These are phyloP conservation scores for Poeciliopsis prolifica DNA, from an alignment of 2,113 vertebrate species.

Conservation along the genomic window DNA sequence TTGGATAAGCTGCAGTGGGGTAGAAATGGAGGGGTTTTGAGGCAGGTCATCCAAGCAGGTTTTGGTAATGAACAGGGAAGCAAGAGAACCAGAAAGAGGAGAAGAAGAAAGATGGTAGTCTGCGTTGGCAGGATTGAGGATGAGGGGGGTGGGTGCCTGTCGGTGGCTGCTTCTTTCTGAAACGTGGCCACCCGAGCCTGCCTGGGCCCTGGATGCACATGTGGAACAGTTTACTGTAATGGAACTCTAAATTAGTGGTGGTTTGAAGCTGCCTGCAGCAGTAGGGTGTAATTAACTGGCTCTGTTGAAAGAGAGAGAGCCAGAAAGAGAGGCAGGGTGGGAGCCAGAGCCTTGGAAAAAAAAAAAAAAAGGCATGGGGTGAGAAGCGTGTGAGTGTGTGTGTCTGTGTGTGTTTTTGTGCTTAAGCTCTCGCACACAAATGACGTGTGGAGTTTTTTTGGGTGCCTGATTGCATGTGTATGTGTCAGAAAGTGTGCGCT, in stretches of 20 bases:
- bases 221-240: conserved; percentile 89
- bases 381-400: conserved; percentile 54
- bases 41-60: conserved; percentile 20
- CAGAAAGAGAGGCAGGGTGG: conserved; percentile 77
- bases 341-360: conserved; percentile 64
- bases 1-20: conserved; percentile 60
- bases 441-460: conserved; percentile 44
- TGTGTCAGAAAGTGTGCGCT: conserved; percentile 51
- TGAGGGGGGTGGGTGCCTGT: conserved; percentile 78
- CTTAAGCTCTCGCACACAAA: conserved; percentile 58
- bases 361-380: conserved; percentile 68
- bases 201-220: conserved; percentile 80
- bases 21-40: not conserved
- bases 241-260: conserved; percentile 87
- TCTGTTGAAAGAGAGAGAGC: conserved; percentile 84
- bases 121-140: conserved; percentile 74
- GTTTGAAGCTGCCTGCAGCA: conserved; percentile 86
- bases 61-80: conserved; percentile 38
- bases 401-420: conserved; percentile 47
- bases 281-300: conserved; percentile 87
- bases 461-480: conserved; percentile 65
- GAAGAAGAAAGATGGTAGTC: conserved; percentile 66
- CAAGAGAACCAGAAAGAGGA: conserved; percentile 18
- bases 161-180: conserved; percentile 80
- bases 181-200: conserved; percentile 83